These are phyloP conservation scores for Carassius carassius DNA, from an alignment of 2,113 vertebrate species.

Conservation along the genomic window DNA sequence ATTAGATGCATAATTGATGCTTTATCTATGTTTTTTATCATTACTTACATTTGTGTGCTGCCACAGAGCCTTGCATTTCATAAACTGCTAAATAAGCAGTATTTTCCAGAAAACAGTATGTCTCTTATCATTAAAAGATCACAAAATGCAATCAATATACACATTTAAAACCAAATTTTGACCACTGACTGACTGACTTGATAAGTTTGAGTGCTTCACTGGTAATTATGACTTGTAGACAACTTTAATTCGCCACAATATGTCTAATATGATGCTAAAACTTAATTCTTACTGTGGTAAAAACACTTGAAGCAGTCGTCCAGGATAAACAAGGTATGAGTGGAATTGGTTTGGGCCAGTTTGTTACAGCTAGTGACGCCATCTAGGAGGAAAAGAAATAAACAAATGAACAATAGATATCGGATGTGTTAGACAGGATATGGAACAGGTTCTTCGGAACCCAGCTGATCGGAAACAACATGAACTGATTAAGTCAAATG, in stretches of 20 bases:
- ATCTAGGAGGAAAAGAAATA: constrained; percentile 75
- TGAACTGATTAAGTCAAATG: background rate
- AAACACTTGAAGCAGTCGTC: constrained; percentile 97
- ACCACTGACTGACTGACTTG: background rate
- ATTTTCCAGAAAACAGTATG: too few relatives aligned
- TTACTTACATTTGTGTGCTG: background rate
- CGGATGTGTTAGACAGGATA: background rate
- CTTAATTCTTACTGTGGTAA: constrained; percentile 87
- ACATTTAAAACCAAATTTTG: background rate
- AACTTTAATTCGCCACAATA: background rate
- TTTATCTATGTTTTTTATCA: too few relatives aligned
- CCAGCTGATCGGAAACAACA: background rate
- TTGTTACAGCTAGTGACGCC: constrained; percentile 95
- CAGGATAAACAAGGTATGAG: constrained; percentile 95
- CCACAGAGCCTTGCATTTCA: background rate
- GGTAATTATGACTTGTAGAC: background rate
- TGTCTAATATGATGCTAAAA: too few relatives aligned
- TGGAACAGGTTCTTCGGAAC: background rate
- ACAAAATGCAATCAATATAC: too few relatives aligned
- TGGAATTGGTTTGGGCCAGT: constrained; percentile 97
- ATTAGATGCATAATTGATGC: background rate
- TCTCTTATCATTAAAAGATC: too few relatives aligned
- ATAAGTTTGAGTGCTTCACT: background rate
- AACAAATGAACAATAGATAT: background rate
- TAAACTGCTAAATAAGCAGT: too few relatives aligned